Evolutionary conservation across 92 coral and sea anemone species (phyloP).

Genomic region (Heteractis magnifica): DNA sequence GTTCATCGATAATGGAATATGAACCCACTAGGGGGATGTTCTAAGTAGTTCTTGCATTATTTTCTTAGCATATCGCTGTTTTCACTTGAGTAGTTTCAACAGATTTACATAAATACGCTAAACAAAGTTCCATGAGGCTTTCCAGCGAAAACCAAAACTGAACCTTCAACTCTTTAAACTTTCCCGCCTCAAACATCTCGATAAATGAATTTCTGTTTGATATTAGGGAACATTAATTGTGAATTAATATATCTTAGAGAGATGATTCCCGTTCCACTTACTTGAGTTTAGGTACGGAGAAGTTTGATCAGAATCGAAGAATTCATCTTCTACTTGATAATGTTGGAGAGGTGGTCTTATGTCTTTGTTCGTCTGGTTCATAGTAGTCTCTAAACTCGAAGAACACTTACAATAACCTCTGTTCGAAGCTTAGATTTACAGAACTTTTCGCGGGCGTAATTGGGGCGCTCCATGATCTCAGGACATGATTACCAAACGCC

Average conservation of each 20-base stretch:
- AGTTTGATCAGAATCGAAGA: background rate
- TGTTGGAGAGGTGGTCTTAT: background rate
- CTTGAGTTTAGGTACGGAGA: background rate
- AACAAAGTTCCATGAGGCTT: background rate
- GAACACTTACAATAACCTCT: background rate
- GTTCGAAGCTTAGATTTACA: background rate
- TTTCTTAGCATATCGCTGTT: background rate
- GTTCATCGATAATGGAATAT: background rate
- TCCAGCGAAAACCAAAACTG: background rate
- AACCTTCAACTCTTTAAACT: background rate
- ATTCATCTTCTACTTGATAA: background rate
- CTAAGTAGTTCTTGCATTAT: background rate
- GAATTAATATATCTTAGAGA: background rate
- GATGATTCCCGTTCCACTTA: background rate
- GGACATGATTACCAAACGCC: background rate
- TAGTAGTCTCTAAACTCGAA: background rate
- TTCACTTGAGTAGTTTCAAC: background rate
- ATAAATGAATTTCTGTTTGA: background rate
- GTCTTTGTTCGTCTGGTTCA: background rate
- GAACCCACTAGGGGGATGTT: background rate
- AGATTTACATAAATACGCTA: background rate
- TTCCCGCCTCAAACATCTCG: background rate
- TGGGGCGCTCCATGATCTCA: background rate
- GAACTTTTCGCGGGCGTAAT: background rate
- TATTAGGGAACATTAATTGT: background rate